Evolutionary conservation across 2,113 vertebrate genomes (phyloP).

Genomic region (Apteryx owenii): DNA sequence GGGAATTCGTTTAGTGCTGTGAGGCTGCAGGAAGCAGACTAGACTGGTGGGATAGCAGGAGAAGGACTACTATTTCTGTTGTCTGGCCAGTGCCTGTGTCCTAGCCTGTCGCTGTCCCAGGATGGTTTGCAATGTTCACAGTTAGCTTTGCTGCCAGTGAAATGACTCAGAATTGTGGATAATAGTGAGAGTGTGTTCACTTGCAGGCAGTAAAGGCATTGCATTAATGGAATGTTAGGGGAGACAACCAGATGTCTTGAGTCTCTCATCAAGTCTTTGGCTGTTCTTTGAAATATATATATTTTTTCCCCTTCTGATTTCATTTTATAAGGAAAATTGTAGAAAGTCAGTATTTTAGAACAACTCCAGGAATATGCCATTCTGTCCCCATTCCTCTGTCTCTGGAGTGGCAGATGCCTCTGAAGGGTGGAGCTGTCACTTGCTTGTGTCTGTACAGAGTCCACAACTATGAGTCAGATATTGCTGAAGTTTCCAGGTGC

Average conservation of each 20-base stretch:
- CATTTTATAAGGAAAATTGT: not conserved
- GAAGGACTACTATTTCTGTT: accelerated
- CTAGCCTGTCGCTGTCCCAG: not conserved
- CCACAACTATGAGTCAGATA: not conserved
- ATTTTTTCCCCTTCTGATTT: not conserved
- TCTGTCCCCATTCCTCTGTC: not conserved
- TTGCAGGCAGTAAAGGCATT: not conserved
- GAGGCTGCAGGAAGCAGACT: not conserved
- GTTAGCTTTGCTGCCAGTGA: not conserved
- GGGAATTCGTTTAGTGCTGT: not conserved
- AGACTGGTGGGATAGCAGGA: not conserved
- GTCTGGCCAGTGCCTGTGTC: not conserved
- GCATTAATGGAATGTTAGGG: not conserved
- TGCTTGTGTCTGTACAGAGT: not conserved
- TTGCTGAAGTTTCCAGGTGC: not conserved
- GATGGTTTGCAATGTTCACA: not conserved
- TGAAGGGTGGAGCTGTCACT: not conserved
- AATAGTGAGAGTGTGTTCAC: not conserved
- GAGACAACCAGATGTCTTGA: not conserved
- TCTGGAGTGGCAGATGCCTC: not conserved
- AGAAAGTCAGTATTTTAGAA: not conserved
- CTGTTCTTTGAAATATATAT: not conserved
- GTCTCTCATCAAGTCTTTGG: not conserved
- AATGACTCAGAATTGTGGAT: not conserved
- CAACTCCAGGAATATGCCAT: not conserved